Percentiles rank a stretch among this genome's conserved stretches.
Conservation (phyloP, 2,113 vertebrate genomes). For the Sphaerodactylus townsendi region DNA sequence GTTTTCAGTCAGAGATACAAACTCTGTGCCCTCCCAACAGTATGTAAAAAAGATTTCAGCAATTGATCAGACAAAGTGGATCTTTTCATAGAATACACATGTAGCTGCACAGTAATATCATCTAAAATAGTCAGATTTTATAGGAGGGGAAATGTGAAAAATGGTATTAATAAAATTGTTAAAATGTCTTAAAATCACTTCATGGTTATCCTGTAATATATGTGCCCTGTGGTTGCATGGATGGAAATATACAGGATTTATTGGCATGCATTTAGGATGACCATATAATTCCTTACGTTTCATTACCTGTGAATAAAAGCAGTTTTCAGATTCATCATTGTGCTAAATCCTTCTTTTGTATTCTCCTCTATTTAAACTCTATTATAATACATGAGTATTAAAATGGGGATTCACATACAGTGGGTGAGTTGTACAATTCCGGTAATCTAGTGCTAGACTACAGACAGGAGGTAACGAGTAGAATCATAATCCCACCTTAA, state of each 20-base stretch:
- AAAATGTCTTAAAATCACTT: neutral
- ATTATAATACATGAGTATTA: neutral
- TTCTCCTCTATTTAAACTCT: neutral
- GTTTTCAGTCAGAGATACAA: too few species aligned
- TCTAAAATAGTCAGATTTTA: neutral
- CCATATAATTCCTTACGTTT: neutral
- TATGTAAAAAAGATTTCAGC: neutral
- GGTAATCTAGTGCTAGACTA: neutral
- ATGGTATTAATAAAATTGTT: neutral
- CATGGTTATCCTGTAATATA: neutral
- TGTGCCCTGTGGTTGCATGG: neutral
- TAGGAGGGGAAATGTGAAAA: neutral
- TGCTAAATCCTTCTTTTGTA: neutral
- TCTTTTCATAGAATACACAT: neutral
- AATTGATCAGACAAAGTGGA: neutral
- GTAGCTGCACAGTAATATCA: neutral
- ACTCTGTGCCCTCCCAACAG: neutral
- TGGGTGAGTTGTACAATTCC: neutral
- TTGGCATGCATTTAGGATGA: neutral
- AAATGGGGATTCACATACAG: neutral
- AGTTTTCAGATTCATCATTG: neutral
- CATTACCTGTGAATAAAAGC: neutral
- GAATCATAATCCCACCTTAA: too few species aligned
- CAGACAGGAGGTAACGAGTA: too few species aligned
- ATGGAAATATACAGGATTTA: constrained; percentile 3